A percentile compares a stretch with the other conserved stretches of the same genome.
These are phyloP conservation scores for Tiphia femorata DNA, from an alignment of 2,888 invertebrate species.

Conservation along the genomic window DNA sequence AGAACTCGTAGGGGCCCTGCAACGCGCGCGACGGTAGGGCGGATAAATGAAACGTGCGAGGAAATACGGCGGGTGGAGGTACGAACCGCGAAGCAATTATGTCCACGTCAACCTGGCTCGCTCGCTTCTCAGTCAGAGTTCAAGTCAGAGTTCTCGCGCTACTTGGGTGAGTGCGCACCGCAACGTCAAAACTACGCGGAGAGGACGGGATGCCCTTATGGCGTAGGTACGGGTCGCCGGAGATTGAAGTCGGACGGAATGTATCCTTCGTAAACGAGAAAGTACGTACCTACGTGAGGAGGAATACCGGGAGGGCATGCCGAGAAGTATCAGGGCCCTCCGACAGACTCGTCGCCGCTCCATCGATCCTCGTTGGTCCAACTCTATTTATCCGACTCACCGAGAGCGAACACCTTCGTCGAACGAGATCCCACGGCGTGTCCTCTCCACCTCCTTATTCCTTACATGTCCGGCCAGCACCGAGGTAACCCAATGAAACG, in stretches of 20 bases:
- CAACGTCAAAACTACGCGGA: neutral
- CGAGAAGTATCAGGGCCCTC: constrained; percentile 13
- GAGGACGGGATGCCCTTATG: neutral
- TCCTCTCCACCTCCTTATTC: too few relatives aligned
- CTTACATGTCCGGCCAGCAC: too few relatives aligned
- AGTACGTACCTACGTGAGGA: neutral
- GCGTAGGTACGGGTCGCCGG: neutral
- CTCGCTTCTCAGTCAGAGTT: neutral
- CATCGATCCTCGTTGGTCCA: constrained; percentile 44
- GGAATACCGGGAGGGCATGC: constrained; percentile 9
- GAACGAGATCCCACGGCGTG: constrained; percentile 14
- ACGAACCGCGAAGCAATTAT: neutral
- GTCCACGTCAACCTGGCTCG: neutral
- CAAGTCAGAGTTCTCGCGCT: neutral
- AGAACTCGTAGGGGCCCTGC: too few relatives aligned
- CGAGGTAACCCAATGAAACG: too few relatives aligned
- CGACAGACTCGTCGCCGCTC: constrained; percentile 44
- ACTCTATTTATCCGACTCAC: constrained; percentile 36
- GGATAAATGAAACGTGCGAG: neutral
- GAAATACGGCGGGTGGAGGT: neutral
- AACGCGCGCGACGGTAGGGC: too few relatives aligned
- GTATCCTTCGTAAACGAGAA: constrained; percentile 5
- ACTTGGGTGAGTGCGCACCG: neutral
- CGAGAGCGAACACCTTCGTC: constrained; percentile 17
- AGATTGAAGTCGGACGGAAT: constrained; percentile 7